phyloP scores from a whole-genome alignment of 1,140 invertebrate species.

The Drosophila burlai region DNA sequence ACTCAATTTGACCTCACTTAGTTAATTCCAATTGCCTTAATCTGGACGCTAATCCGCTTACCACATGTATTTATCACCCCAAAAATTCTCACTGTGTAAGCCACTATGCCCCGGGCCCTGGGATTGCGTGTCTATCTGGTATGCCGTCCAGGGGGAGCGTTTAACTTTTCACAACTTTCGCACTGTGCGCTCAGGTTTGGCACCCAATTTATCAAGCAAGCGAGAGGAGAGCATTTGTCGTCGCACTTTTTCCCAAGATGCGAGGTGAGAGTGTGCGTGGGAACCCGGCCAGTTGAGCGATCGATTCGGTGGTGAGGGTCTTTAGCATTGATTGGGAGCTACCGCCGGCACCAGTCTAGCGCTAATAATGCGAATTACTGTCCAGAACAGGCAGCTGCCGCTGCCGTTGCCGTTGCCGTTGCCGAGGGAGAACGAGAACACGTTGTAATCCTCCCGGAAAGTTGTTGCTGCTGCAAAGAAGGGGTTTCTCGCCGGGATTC shows the following conservation, averaged over 20 bases:
- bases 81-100: conserved; percentile 40
- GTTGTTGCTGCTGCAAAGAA: conserved; percentile 49
- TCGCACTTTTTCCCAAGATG: conserved; percentile 50
- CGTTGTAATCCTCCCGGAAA: conserved; percentile 67
- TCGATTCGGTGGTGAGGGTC: neutral
- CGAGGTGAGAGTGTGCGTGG: conserved; percentile 60
- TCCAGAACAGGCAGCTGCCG: conserved; percentile 62
- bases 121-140: conserved; percentile 62
- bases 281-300: conserved; percentile 61
- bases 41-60: conserved; percentile 30
- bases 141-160: conserved; percentile 60
- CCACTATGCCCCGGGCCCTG: neutral
- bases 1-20: conserved; percentile 33
- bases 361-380: conserved; percentile 75
- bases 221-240: conserved; percentile 55
- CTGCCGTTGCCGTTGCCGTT: conserved; percentile 39
- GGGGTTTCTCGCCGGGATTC: conserved; percentile 25
- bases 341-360: conserved; percentile 62
- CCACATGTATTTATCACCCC: conserved; percentile 27
- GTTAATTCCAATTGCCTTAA: conserved; percentile 23
- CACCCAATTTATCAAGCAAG: conserved; percentile 80
- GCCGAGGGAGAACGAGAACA: conserved; percentile 35
- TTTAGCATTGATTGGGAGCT: conserved; percentile 48
- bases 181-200: conserved; percentile 62
- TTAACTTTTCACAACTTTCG: conserved; percentile 79